Conservation (phyloP, 2,113 vertebrate genomes). For the Poicephalus meyeri region DNA sequence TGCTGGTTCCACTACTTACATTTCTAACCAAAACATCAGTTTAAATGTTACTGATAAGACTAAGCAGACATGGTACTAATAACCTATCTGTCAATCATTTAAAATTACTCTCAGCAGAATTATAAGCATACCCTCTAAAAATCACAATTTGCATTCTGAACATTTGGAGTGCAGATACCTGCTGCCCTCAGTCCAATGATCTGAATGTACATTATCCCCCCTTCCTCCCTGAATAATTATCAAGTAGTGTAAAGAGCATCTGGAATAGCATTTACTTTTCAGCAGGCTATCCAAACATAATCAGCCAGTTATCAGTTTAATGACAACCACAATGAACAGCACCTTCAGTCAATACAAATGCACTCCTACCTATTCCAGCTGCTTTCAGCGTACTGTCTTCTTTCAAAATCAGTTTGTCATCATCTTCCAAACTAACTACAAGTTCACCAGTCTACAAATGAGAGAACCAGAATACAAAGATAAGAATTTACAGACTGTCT, state of each 20-base stretch:
- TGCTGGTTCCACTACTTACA: constrained; percentile 44
- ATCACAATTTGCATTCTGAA: constrained; percentile 63
- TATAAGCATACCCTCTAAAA: constrained; percentile 57
- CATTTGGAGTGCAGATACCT: constrained; percentile 39
- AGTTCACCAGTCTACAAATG: constrained; percentile 88
- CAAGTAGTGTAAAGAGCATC: constrained; percentile 29
- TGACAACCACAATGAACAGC: neutral
- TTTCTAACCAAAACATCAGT: constrained; percentile 63
- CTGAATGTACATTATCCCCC: constrained; percentile 40
- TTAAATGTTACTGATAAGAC: constrained; percentile 72
- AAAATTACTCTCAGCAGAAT: constrained; percentile 72
- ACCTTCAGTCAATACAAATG: neutral
- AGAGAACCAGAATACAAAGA: neutral
- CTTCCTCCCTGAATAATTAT: constrained; percentile 60
- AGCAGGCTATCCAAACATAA: constrained; percentile 51
- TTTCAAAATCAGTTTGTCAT: constrained; percentile 84
- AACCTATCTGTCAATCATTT: constrained; percentile 73
- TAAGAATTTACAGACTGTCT: neutral
- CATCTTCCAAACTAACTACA: constrained; percentile 90
- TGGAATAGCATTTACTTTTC: constrained; percentile 63
- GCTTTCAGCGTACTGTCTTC: constrained; percentile 78
- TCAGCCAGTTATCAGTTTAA: constrained; percentile 23
- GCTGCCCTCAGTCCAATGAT: constrained; percentile 58
- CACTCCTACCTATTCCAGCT: constrained; percentile 83
- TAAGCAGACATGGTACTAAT: constrained; percentile 60